These are phyloP conservation scores for Drosophila kambysellisi DNA, from an alignment of 2,888 invertebrate genomes.

Conservation along the genomic window DNA sequence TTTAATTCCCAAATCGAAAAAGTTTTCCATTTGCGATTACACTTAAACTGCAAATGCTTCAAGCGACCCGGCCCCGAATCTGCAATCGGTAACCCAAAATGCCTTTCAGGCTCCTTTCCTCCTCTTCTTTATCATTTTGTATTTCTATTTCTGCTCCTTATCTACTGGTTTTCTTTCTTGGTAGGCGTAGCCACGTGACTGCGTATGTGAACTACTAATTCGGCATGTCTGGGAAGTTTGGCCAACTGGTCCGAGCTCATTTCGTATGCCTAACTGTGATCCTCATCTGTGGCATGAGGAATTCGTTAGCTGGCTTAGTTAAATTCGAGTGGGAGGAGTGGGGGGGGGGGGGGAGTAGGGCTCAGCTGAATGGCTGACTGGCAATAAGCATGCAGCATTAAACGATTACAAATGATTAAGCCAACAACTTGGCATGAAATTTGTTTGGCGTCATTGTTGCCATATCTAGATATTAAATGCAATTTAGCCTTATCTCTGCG, in stretches of 20 bases:
- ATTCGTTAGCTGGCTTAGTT: conserved; percentile 10
- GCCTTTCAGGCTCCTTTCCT: background rate
- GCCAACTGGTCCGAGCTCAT: conserved; percentile 40
- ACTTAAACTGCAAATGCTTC: conserved; percentile 73
- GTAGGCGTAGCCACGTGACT: conserved; percentile 36
- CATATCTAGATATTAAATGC: conserved; percentile 44
- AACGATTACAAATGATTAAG: conserved; percentile 78
- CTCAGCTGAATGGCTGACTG: conserved; percentile 27
- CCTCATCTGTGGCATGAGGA: conserved; percentile 23
- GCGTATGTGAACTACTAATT: conserved; percentile 68
- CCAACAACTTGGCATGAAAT: conserved; percentile 63
- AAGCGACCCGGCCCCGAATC: conserved; percentile 40
- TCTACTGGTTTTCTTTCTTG: background rate
- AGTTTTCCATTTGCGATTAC: conserved; percentile 74
- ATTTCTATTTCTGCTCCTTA: background rate
- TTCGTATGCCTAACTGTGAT: conserved; percentile 49
- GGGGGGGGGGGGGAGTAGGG: conserved; percentile 17
- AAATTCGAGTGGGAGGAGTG: background rate
- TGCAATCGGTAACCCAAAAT: conserved; percentile 5
- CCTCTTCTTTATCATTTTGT: background rate
- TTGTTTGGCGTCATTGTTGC: conserved; percentile 38
- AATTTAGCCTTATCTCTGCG: conserved; percentile 39
- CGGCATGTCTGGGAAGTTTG: conserved; percentile 65
- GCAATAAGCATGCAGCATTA: conserved; percentile 58
- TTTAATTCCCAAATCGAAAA: conserved; percentile 81